Percentiles rank a stretch among this genome's conserved stretches.
These are phyloP conservation scores for Julus scandinavius DNA, from an alignment of 2,888 invertebrate genomes.

Conservation along the genomic window DNA sequence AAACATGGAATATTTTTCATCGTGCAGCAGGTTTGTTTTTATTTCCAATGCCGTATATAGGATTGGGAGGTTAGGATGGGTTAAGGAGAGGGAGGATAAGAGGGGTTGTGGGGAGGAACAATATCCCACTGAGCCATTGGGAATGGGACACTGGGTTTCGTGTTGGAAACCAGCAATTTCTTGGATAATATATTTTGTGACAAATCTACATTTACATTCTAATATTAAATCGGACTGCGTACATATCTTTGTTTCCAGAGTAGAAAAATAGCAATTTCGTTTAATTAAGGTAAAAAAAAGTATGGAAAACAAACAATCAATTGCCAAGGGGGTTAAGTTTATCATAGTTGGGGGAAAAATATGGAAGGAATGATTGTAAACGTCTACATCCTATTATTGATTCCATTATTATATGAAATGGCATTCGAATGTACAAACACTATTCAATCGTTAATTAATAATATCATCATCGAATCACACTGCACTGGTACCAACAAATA, in stretches of 20 bases:
- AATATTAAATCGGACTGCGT: conserved; percentile 55
- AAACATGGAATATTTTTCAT: neutral
- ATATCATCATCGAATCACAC: conserved; percentile 49
- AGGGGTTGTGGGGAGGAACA: neutral
- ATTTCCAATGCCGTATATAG: conserved; percentile 49
- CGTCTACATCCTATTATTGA: conserved; percentile 49
- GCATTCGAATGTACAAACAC: conserved; percentile 52
- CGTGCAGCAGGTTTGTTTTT: conserved; percentile 48
- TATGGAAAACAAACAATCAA: conserved; percentile 51
- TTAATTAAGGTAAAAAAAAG: conserved; percentile 54
- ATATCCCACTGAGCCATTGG: conserved; percentile 48
- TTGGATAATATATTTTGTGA: conserved; percentile 48
- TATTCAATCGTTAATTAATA: conserved; percentile 48
- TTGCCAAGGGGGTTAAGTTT: conserved; percentile 49
- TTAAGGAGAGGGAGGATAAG: neutral
- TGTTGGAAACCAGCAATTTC: conserved; percentile 36
- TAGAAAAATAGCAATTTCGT: conserved; percentile 56
- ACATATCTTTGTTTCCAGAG: conserved; percentile 55
- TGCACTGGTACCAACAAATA: conserved; percentile 51
- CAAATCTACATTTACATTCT: conserved; percentile 53
- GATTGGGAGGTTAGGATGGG: neutral
- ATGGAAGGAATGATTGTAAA: conserved; percentile 52
- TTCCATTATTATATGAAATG: conserved; percentile 50
- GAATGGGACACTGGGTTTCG: conserved; percentile 28
- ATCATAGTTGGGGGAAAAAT: conserved; percentile 49